Percentiles rank a stretch among this genome's conserved stretches.
Evolutionary conservation across 2,113 vertebrate species (phyloP).

Genomic region (Larimichthys polyactis): DNA sequence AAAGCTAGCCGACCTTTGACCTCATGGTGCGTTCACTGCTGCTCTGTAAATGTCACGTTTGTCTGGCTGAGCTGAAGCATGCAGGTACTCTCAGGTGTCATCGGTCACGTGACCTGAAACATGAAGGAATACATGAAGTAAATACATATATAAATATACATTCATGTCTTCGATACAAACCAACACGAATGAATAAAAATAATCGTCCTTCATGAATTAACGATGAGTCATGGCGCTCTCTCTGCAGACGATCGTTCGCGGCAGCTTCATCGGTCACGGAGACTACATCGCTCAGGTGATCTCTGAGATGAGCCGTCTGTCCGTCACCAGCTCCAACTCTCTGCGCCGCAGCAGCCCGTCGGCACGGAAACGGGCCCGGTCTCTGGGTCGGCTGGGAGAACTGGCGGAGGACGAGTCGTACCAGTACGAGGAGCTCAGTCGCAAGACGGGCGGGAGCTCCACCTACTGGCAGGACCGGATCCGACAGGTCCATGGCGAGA

Average conservation of each 20-base stretch:
- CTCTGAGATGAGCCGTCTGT: constrained; percentile 89
- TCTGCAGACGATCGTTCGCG: constrained; percentile 89
- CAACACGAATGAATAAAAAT: too few species aligned
- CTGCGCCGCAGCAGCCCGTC: constrained; percentile 87
- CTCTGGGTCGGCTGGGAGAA: constrained; percentile 88
- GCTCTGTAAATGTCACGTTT: constrained; percentile 8
- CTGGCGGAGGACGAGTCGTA: constrained; percentile 84
- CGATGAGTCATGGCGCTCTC: background rate
- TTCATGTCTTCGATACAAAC: too few species aligned
- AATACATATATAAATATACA: too few species aligned
- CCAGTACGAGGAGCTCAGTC: constrained; percentile 84
- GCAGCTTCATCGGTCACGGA: constrained; percentile 88
- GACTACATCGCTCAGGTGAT: constrained; percentile 91
- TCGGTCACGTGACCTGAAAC: background rate
- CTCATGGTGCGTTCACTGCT: background rate
- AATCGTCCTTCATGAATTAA: too few species aligned
- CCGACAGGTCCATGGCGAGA: constrained; percentile 80
- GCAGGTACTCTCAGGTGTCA: background rate
- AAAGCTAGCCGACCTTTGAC: too few species aligned
- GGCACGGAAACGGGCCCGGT: constrained; percentile 87
- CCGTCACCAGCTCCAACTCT: constrained; percentile 92
- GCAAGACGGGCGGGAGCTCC: constrained; percentile 75
- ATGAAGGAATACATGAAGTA: too few species aligned
- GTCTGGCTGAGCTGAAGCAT: background rate
- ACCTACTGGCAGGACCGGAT: constrained; percentile 87